These are phyloP conservation scores for Alloplasta piceator DNA, from an alignment of 2,888 invertebrate genomes.

Conservation along the genomic window DNA sequence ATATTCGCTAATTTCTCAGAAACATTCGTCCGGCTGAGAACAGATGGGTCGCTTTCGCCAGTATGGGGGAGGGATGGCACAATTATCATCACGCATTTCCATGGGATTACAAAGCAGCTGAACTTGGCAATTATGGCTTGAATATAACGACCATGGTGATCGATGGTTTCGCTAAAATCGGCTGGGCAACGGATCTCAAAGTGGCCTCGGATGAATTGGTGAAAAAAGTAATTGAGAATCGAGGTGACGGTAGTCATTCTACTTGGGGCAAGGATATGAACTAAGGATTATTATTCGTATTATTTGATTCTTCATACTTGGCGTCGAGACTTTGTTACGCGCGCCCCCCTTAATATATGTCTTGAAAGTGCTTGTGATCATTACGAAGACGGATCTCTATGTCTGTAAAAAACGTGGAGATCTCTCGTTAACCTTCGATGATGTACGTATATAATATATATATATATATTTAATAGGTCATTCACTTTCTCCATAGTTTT, in stretches of 20 bases:
- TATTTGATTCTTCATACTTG: no score
- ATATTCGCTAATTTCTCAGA: slow-evolving; percentile 42
- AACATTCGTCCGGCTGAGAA: slow-evolving; percentile 71
- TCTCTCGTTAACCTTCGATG: slow-evolving; percentile 31
- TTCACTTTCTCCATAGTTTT: not conserved
- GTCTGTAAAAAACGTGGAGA: not conserved
- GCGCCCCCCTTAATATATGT: not conserved
- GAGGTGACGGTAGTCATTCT: slow-evolving; percentile 84
- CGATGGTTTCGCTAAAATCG: slow-evolving; percentile 88
- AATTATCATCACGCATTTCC: slow-evolving; percentile 86
- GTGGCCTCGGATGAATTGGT: slow-evolving; percentile 86
- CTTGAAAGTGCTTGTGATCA: not conserved
- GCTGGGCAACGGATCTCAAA: slow-evolving; percentile 92
- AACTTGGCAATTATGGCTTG: slow-evolving; percentile 82
- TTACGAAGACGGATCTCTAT: slow-evolving; percentile 30
- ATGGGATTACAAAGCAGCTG: slow-evolving; percentile 82
- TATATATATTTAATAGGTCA: not conserved
- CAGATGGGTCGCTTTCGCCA: slow-evolving; percentile 74
- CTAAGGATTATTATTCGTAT: not conserved
- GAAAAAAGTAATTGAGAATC: slow-evolving; percentile 84
- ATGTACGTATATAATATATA: not conserved
- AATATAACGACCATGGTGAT: slow-evolving; percentile 89
- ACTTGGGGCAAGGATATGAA: slow-evolving; percentile 16
- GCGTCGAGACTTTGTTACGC: not conserved
- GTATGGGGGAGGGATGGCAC: slow-evolving; percentile 84